Conservation (phyloP, 2,113 vertebrate genomes). For the Lonchura striata region DNA sequence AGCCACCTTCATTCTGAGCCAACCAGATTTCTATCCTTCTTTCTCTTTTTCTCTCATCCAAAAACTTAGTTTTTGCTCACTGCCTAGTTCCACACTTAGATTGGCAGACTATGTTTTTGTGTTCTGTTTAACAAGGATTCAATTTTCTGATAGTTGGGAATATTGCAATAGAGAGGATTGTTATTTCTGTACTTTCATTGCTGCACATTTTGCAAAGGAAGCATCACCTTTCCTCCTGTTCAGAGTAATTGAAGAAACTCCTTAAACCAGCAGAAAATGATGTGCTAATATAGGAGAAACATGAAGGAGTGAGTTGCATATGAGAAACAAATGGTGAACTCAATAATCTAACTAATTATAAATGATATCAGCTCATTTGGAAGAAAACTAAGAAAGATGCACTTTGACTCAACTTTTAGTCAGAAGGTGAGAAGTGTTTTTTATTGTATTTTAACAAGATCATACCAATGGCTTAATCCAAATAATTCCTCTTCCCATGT, state of each 20-base stretch:
- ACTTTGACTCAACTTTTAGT: neutral
- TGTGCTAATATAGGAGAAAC: neutral
- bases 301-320: neutral
- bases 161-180: neutral
- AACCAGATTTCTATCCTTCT: neutral
- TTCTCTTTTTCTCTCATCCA: neutral
- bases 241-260: neutral
- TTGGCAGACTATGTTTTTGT: neutral
- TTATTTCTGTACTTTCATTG: neutral
- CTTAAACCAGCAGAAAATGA: neutral
- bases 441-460: neutral
- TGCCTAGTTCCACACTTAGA: fast-evolving
- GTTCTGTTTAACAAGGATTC: neutral
- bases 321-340: neutral
- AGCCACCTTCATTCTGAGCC: neutral
- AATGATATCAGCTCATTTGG: neutral
- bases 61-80: neutral
- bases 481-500: neutral
- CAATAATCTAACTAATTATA: neutral
- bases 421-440: neutral
- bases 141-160: neutral
- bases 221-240: neutral
- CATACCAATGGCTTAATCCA: neutral
- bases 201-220: neutral
- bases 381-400: neutral